phyloP scores from a whole-genome alignment of 23 tunicate species.

The Halocynthia roretzi region DNA sequence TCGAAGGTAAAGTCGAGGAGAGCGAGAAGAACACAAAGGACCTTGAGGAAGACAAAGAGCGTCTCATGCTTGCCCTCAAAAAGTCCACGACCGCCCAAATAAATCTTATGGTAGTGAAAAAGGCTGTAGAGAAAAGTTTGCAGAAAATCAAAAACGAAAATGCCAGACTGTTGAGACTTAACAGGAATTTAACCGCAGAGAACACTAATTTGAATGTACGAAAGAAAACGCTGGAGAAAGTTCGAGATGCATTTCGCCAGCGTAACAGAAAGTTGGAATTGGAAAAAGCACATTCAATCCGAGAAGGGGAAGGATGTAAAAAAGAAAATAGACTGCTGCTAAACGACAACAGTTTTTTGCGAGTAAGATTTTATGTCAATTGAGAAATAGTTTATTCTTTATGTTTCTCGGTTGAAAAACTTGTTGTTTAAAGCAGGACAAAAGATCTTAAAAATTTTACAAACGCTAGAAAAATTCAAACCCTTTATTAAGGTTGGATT shows the following conservation, averaged over 20 bases:
- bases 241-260: conserved; percentile 1
- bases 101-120: not conserved
- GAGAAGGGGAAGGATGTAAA: not conserved
- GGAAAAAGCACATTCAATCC: not conserved
- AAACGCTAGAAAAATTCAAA: no score
- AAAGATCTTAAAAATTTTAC: no score
- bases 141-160: not conserved
- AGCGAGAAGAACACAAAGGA: not conserved
- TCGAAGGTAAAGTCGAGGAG: not conserved
- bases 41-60: not conserved
- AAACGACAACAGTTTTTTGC: not conserved
- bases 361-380: no score
- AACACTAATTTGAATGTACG: not conserved
- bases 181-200: not conserved
- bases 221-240: not conserved
- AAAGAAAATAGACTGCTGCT: not conserved
- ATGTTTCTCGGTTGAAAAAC: no score
- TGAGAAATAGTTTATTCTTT: no score
- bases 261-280: not conserved
- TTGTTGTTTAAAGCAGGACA: no score
- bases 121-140: not conserved
- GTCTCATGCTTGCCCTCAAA: not conserved
- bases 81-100: not conserved
- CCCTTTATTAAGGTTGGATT: no score
- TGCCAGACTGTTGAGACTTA: not conserved